phyloP scores from a whole-genome alignment of 2,113 vertebrate species.

The Arvicanthis niloticus region DNA sequence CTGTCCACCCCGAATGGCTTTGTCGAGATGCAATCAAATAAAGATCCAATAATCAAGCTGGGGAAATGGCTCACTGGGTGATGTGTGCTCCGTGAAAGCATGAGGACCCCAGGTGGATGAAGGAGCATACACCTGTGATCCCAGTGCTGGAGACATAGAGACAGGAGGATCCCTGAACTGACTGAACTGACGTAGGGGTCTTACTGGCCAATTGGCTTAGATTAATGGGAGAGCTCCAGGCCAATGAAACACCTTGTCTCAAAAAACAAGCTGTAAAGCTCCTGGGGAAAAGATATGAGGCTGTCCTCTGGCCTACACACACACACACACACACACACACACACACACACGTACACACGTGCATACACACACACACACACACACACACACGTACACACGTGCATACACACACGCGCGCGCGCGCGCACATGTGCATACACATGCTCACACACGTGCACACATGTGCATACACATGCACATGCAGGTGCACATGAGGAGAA shows the following conservation, averaged over 20 bases:
- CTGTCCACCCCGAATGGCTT: neutral
- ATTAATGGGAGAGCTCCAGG: neutral
- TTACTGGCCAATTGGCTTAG: neutral
- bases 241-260: neutral
- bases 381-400: no score
- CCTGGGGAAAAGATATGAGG: neutral
- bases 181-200: neutral
- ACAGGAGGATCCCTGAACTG: neutral
- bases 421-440: no score
- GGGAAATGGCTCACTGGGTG: neutral
- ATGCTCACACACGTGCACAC: no score
- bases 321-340: neutral
- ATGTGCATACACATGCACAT: no score
- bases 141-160: no score
- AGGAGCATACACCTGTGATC: neutral
- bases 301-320: neutral
- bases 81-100: neutral
- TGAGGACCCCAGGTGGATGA: no score
- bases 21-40: neutral
- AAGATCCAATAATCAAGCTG: neutral
- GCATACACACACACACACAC: no score
- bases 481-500: neutral
- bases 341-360: no score
- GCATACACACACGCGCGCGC: no score
- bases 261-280: neutral